Percentiles rank a stretch among this genome's conserved stretches.
Evolutionary conservation across 2,888 invertebrate genomes (phyloP).

Genomic region (Cepaea hortensis): DNA sequence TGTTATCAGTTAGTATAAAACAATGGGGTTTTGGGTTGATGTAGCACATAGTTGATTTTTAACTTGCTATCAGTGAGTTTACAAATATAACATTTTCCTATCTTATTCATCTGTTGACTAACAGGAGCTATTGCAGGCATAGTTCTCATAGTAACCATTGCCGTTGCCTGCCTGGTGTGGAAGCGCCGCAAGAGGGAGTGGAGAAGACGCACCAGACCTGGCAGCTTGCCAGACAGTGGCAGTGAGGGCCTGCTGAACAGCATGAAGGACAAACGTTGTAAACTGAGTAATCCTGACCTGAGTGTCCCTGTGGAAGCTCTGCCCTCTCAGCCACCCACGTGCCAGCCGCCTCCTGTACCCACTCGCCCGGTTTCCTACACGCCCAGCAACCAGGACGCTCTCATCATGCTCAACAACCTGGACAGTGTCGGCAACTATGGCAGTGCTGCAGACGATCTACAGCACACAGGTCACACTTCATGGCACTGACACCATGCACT

Average conservation of each 20-base stretch:
- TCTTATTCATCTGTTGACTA: background rate
- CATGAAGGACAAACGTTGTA: constrained; percentile 81
- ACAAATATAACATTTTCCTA: background rate
- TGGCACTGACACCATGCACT: no score
- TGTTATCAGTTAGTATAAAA: no score
- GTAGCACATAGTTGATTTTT: no score
- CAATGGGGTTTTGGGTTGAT: no score
- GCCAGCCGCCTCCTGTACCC: constrained; percentile 80
- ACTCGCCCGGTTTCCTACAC: constrained; percentile 90
- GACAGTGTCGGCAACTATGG: constrained; percentile 94
- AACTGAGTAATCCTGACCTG: constrained; percentile 89
- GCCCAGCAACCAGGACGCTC: constrained; percentile 79
- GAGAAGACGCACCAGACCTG: constrained; percentile 71
- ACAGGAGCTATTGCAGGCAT: constrained; percentile 78
- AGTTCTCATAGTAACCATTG: constrained; percentile 77
- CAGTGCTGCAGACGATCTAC: constrained; percentile 94
- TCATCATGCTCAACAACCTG: constrained; percentile 78
- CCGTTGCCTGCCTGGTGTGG: constrained; percentile 76
- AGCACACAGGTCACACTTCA: constrained; percentile 73
- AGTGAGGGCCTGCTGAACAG: constrained; percentile 70
- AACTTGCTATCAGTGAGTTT: no score
- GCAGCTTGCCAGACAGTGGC: constrained; percentile 77
- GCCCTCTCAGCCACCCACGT: constrained; percentile 55
- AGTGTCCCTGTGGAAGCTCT: constrained; percentile 60
- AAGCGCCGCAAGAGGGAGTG: constrained; percentile 74